phyloP scores from a whole-genome alignment of 2,888 invertebrate species.

The Myopa testacea region DNA sequence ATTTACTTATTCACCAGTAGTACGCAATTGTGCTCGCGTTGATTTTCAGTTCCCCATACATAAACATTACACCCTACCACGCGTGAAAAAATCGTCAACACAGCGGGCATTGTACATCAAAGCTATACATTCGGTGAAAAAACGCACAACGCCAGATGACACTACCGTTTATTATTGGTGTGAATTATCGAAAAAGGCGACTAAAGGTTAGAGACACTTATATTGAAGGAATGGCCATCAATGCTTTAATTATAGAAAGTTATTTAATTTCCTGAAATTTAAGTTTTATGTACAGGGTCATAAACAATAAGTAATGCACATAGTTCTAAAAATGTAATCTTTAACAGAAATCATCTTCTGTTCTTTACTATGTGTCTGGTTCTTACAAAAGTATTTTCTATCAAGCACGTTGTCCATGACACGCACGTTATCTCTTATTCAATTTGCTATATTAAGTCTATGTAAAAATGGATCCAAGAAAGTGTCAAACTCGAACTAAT shows the following conservation, averaged over 20 bases:
- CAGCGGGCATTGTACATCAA: conserved; percentile 63
- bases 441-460: too few species aligned
- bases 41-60: conserved; percentile 26
- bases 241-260: background rate
- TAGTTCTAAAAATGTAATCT: too few species aligned
- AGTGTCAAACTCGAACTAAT: too few species aligned
- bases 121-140: conserved; percentile 74
- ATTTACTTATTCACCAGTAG: background rate
- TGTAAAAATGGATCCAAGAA: too few species aligned
- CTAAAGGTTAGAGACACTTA: conserved; percentile 68
- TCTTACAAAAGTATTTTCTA: too few species aligned
- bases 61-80: conserved; percentile 57
- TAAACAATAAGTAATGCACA: background rate
- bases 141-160: conserved; percentile 83
- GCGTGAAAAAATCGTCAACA: conserved; percentile 55
- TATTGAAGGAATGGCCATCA: background rate
- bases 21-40: conserved; percentile 27
- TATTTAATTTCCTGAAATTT: background rate
- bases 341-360: too few species aligned
- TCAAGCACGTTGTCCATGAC: too few species aligned
- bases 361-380: too few species aligned
- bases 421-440: too few species aligned
- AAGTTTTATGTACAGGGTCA: background rate
- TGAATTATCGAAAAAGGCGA: conserved; percentile 76
- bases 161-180: conserved; percentile 90